Conservation (phyloP, 2,113 vertebrate species). For the Strigops habroptila region DNA sequence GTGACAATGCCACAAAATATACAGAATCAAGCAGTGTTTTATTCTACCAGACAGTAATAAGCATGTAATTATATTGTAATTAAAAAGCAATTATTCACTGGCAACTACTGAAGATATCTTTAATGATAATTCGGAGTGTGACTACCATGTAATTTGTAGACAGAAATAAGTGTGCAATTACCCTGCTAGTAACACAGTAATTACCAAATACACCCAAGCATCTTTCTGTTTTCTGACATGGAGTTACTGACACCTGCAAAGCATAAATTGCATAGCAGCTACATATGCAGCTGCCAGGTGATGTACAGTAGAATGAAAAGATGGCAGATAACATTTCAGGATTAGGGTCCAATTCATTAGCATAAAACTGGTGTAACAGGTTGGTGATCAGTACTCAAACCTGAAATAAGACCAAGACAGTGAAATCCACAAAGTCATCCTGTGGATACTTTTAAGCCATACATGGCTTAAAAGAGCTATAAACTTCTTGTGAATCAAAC, state of each 20-base stretch:
- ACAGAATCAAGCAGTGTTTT: slow-evolving; percentile 58
- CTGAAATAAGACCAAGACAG: background rate
- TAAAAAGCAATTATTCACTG: slow-evolving; percentile 75
- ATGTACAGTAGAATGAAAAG: slow-evolving; percentile 31
- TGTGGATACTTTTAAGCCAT: too few species aligned
- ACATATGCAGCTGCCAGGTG: slow-evolving; percentile 38
- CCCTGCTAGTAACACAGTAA: slow-evolving; percentile 76
- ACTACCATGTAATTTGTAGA: slow-evolving; percentile 76
- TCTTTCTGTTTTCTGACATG: slow-evolving; percentile 63
- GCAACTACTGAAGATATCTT: slow-evolving; percentile 65
- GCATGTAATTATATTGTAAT: slow-evolving; percentile 75
- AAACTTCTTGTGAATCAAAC: background rate
- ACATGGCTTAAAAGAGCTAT: background rate
- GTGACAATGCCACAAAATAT: slow-evolving; percentile 32
- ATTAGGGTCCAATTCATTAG: background rate
- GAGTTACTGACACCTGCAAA: slow-evolving; percentile 69
- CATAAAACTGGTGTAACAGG: background rate
- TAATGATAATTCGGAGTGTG: slow-evolving; percentile 71
- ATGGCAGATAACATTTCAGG: background rate
- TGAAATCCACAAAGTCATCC: background rate
- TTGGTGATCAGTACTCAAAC: background rate
- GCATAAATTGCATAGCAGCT: slow-evolving; percentile 46
- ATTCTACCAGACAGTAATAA: slow-evolving; percentile 65
- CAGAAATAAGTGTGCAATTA: slow-evolving; percentile 76
- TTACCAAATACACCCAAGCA: slow-evolving; percentile 69